Percentiles rank a stretch among this genome's conserved stretches.
phyloP scores from a whole-genome alignment of 2,888 invertebrate genomes.

The Lepidochrysops patricia region DNA sequence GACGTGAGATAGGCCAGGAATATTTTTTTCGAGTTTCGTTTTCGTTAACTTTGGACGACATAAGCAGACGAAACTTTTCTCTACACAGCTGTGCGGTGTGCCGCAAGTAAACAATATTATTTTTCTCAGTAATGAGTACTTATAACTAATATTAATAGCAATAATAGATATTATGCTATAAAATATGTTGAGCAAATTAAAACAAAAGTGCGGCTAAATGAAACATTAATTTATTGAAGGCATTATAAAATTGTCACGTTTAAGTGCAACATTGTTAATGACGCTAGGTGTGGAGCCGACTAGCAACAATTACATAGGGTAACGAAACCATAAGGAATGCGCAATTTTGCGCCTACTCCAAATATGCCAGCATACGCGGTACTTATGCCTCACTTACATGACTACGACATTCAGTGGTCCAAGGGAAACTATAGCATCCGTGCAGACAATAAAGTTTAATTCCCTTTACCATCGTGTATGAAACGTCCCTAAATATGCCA shows the following conservation, averaged over 20 bases:
- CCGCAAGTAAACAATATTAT: too few species aligned
- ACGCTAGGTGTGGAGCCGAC: slow-evolving; percentile 27
- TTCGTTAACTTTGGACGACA: too few species aligned
- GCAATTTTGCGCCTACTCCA: slow-evolving; percentile 44
- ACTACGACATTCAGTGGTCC: not conserved
- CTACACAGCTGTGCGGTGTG: too few species aligned
- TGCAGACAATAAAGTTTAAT: slow-evolving; percentile 27
- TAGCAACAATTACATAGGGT: slow-evolving; percentile 39
- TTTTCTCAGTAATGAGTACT: too few species aligned
- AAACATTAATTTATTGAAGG: too few species aligned
- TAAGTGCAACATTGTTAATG: slow-evolving; percentile 13
- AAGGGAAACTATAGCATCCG: slow-evolving; percentile 17
- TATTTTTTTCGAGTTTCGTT: too few species aligned
- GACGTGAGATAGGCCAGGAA: too few species aligned
- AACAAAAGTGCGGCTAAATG: too few species aligned
- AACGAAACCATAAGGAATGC: slow-evolving; percentile 49
- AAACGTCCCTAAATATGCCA: not conserved
- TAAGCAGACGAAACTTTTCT: too few species aligned
- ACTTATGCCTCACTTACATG: not conserved
- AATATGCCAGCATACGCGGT: slow-evolving; percentile 41
- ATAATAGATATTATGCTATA: too few species aligned
- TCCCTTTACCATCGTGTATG: not conserved
- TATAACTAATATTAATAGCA: too few species aligned
- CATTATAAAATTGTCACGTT: not conserved
- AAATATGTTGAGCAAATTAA: too few species aligned